These are phyloP conservation scores for Coregonus sp. DNA, from an alignment of 2,797 vertebrate species.

Conservation along the genomic window DNA sequence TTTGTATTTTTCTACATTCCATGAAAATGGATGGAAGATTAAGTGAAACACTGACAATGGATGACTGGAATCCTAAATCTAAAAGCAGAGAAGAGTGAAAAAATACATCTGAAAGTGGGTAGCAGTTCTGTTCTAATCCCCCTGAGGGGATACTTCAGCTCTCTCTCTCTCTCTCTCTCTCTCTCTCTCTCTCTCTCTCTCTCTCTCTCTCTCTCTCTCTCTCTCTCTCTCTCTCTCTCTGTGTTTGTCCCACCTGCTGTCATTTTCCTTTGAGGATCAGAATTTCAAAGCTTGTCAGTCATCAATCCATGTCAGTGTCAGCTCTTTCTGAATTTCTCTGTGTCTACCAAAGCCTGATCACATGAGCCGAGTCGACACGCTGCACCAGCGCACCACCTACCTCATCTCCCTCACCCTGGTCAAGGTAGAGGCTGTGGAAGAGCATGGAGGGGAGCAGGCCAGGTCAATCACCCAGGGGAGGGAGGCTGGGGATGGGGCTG, in stretches of 20 bases:
- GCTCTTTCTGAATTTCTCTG: conserved; percentile 51
- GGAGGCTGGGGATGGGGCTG: conserved; percentile 48
- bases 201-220: conserved; percentile 50
- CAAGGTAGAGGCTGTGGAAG: conserved; percentile 90
- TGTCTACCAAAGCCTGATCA: conserved; percentile 75
- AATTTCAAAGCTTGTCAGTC: neutral
- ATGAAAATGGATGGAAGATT: conserved; percentile 29
- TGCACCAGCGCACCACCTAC: conserved; percentile 95
- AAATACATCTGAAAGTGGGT: neutral
- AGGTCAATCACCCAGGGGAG: conserved; percentile 55
- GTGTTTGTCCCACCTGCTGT: neutral
- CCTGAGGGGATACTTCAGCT: conserved; percentile 58
- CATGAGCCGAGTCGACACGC: conserved; percentile 88
- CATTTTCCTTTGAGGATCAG: neutral
- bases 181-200: conserved; percentile 24
- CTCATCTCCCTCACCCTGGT: conserved; percentile 96
- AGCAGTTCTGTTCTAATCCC: conserved; percentile 50
- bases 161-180: conserved; percentile 11
- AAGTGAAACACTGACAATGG: conserved; percentile 31
- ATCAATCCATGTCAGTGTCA: neutral
- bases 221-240: conserved; percentile 45
- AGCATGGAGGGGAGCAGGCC: conserved; percentile 71
- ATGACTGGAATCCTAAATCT: conserved; percentile 37
- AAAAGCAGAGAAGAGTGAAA: conserved; percentile 31
- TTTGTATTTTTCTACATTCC: conserved; percentile 30